Evolutionary conservation across 37 sponge, comb jelly and placozoan species (phyloP).

Genomic region (Haliclona indistincta): DNA sequence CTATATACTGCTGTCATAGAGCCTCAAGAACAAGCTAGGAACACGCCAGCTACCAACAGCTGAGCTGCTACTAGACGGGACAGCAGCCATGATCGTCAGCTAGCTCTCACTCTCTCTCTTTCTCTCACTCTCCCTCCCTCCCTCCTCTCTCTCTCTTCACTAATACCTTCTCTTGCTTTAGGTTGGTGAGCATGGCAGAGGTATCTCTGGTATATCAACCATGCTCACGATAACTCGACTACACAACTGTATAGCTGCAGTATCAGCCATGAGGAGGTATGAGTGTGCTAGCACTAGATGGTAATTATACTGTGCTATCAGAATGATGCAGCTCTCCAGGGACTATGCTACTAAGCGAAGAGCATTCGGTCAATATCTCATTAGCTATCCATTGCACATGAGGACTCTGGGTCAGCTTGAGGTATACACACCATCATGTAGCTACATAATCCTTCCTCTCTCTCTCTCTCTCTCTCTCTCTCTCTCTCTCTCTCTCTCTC

Average conservation of each 20-base stretch:
- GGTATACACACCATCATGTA: constrained; percentile 26
- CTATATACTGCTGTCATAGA: constrained; percentile 27
- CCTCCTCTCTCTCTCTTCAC: not conserved
- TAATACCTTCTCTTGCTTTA: not conserved
- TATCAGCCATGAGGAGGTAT: constrained; percentile 73
- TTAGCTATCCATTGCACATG: constrained; percentile 77
- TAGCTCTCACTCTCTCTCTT: not conserved
- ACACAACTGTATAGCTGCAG: constrained; percentile 83
- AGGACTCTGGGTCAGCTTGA: constrained; percentile 85
- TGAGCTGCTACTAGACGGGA: constrained; percentile 84
- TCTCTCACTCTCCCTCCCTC: not conserved
- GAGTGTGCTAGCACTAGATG: not conserved
- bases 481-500: not conserved
- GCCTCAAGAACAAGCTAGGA: constrained; percentile 92
- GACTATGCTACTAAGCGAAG: constrained; percentile 70
- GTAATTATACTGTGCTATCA: constrained; percentile 2
- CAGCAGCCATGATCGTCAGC: constrained; percentile 54
- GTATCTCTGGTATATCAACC: constrained; percentile 68
- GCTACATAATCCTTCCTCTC: not conserved
- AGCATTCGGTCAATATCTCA: constrained; percentile 75
- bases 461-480: not conserved
- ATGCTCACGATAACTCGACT: constrained; percentile 92
- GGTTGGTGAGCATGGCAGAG: constrained; percentile 65
- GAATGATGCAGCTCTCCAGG: constrained; percentile 75
- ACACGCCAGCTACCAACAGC: constrained; percentile 98